Evolutionary conservation across 2,797 vertebrate species (phyloP).

Genomic region (Myripristis murdjan): DNA sequence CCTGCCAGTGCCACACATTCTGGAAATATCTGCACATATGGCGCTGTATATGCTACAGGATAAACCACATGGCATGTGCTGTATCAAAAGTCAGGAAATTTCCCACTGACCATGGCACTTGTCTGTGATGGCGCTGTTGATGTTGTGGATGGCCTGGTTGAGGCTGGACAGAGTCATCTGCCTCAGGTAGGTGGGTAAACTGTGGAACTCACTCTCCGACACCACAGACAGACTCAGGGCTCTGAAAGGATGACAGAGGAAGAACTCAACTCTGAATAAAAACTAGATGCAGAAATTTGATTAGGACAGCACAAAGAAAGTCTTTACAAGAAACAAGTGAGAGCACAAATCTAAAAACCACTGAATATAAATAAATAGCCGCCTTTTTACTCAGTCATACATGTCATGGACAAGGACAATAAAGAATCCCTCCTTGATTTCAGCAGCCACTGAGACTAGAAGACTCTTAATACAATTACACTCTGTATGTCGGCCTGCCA

Average conservation of each 20-base stretch:
- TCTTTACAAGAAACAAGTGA: too few species aligned
- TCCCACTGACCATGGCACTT: constrained; percentile 63
- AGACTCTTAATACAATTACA: too few species aligned
- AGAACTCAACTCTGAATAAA: neutral
- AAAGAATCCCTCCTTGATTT: neutral
- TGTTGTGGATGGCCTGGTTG: constrained; percentile 78
- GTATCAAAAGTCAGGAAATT: too few species aligned
- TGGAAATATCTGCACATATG: too few species aligned
- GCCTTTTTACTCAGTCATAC: too few species aligned
- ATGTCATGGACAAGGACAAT: too few species aligned
- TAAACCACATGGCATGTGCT: too few species aligned
- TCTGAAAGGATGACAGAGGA: constrained; percentile 15
- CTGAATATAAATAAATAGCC: too few species aligned
- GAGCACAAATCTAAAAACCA: too few species aligned
- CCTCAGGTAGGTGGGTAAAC: constrained; percentile 79
- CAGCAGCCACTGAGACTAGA: neutral
- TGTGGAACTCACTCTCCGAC: constrained; percentile 76
- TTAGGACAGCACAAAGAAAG: neutral
- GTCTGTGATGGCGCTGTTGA: constrained; percentile 69
- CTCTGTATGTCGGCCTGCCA: too few species aligned
- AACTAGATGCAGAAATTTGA: neutral
- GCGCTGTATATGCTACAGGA: too few species aligned
- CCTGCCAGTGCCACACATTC: too few species aligned
- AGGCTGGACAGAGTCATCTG: constrained; percentile 77
- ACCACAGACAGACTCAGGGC: constrained; percentile 60